These are phyloP conservation scores for Chaenogobius annularis DNA, from an alignment of 2,113 vertebrate genomes.

Conservation along the genomic window DNA sequence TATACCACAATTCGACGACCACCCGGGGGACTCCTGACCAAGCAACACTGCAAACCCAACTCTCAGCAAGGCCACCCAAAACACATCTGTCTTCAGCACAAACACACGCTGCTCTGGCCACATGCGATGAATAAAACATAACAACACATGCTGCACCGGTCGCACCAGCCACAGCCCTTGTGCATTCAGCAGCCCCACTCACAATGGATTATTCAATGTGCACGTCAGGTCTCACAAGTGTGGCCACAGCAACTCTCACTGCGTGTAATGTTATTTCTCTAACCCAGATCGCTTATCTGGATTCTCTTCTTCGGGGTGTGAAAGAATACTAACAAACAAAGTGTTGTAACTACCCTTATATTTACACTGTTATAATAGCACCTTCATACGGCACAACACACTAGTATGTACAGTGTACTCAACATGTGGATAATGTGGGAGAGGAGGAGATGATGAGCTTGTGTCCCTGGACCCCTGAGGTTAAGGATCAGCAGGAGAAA, in stretches of 20 bases:
- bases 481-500: constrained; percentile 73
- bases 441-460: constrained; percentile 50
- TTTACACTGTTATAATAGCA: background rate
- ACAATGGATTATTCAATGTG: constrained; percentile 44
- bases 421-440: constrained; percentile 39
- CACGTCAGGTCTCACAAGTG: constrained; percentile 5
- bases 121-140: constrained; percentile 51
- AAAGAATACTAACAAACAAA: background rate
- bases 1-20: background rate
- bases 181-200: constrained; percentile 34
- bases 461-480: constrained; percentile 58
- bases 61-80: constrained; percentile 23
- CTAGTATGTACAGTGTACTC: background rate
- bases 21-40: constrained; percentile 9
- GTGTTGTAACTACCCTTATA: background rate
- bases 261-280: background rate
- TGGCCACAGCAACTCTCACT: background rate
- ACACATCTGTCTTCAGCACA: constrained; percentile 30
- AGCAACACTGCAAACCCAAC: constrained; percentile 19
- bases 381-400: constrained; percentile 22
- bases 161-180: constrained; percentile 32
- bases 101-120: constrained; percentile 26
- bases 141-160: constrained; percentile 28
- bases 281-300: too few relatives aligned
- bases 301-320: background rate